Evolutionary conservation across 2,113 vertebrate genomes (phyloP).

Genomic region (Sus scrofa): DNA sequence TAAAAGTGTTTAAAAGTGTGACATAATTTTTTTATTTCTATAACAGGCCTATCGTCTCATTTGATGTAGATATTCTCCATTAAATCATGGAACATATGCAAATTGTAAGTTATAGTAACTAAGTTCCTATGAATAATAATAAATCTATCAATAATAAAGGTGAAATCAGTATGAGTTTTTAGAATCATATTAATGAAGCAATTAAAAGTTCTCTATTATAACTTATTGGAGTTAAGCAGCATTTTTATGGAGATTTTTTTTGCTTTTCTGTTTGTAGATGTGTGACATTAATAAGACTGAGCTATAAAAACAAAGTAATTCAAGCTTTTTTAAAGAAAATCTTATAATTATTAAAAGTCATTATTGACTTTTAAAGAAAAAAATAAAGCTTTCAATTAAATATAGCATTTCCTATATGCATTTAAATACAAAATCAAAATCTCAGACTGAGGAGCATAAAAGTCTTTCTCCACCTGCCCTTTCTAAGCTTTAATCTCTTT

Average conservation of each 20-base stretch:
- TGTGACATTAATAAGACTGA: not conserved
- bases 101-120: slow-evolving; percentile 37
- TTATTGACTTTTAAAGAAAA: not conserved
- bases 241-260: not conserved
- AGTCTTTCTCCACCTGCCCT: not conserved
- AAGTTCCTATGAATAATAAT: not conserved
- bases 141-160: not conserved
- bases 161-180: not conserved
- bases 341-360: not conserved
- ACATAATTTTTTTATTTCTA: slow-evolving; percentile 22
- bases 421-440: not conserved
- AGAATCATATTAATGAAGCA: slow-evolving; percentile 18
- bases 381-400: not conserved
- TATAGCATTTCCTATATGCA: not conserved
- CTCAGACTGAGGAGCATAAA: not conserved
- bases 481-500: not conserved
- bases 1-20: not conserved
- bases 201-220: not conserved
- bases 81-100: not conserved
- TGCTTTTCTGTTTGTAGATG: not conserved
- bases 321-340: not conserved
- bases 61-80: slow-evolving; percentile 29
- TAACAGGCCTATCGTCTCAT: not conserved
- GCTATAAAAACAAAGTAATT: not conserved
- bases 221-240: not conserved